Percentiles rank a stretch among this genome's conserved stretches.
Evolutionary conservation across 2,113 vertebrate species (phyloP).

Genomic region (Desmodus rotundus): DNA sequence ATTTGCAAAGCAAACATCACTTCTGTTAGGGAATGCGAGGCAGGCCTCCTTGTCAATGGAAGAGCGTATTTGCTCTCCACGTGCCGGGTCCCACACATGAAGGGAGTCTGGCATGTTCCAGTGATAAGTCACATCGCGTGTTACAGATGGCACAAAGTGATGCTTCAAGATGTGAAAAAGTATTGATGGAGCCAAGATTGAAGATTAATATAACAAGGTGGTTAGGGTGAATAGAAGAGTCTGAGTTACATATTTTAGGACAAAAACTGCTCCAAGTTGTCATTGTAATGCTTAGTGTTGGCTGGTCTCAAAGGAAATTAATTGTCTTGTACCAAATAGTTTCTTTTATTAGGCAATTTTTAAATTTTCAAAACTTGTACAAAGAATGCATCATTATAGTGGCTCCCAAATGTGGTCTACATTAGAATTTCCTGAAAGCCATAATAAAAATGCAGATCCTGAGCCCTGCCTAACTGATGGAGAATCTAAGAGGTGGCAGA

Average conservation of each 20-base stretch:
- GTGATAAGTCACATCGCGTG: conserved; percentile 15
- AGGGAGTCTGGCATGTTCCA: conserved; percentile 21
- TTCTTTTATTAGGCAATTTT: neutral
- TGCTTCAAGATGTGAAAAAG: neutral
- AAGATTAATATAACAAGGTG: neutral
- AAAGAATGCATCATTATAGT: neutral
- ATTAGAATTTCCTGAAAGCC: neutral
- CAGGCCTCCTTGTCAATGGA: neutral
- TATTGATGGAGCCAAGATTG: neutral
- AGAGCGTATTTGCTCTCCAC: neutral
- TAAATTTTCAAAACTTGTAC: neutral
- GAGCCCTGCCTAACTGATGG: neutral
- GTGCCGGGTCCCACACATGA: neutral
- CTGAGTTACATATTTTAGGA: neutral
- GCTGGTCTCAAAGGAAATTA: neutral
- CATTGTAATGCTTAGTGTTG: neutral
- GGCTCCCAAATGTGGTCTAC: neutral
- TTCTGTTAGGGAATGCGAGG: neutral
- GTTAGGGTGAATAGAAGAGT: neutral
- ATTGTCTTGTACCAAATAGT: neutral
- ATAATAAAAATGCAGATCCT: neutral
- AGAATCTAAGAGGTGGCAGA: neutral
- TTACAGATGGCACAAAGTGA: conserved; percentile 28
- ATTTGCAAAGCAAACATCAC: neutral
- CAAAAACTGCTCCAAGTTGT: neutral